Evolutionary conservation across 2,888 invertebrate genomes (phyloP).

Genomic region (Tromatobia lineatoria): DNA sequence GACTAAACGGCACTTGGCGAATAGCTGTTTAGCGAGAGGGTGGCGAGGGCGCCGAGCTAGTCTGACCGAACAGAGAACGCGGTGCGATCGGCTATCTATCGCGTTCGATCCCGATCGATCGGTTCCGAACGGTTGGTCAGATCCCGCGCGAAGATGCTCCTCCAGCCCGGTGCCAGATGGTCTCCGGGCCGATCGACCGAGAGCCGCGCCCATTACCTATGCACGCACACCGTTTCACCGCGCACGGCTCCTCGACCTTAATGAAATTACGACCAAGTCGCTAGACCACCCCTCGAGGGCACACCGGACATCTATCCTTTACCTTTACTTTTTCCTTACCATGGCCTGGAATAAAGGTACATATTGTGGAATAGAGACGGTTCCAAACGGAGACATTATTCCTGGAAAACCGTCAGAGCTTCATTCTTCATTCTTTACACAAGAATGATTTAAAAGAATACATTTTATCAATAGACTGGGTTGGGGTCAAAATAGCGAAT

Average conservation of each 20-base stretch:
- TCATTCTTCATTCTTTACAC: no score
- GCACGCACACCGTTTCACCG: conserved; percentile 50
- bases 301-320: not conserved
- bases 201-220: conserved; percentile 75
- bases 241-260: conserved; percentile 66
- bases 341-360: not conserved
- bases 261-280: conserved; percentile 79
- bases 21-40: conserved; percentile 42
- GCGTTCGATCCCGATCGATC: conserved; percentile 66
- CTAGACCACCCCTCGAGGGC: conserved; percentile 50
- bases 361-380: not conserved
- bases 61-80: conserved; percentile 37
- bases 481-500: no score
- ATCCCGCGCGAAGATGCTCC: conserved; percentile 74
- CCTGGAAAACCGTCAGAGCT: conserved; percentile 1
- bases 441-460: no score
- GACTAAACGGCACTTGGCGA: conserved; percentile 62
- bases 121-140: conserved; percentile 77
- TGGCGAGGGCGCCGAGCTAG: conserved; percentile 35
- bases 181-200: conserved; percentile 76
- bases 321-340: not conserved
- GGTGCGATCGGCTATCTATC: conserved; percentile 49
- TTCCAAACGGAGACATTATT: not conserved
- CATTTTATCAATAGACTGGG: no score
- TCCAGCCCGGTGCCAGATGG: conserved; percentile 81